Base-by-base conservation (phyloP, 1,140 invertebrate genomes). In the Muscidifurax raptorellus region DNA sequence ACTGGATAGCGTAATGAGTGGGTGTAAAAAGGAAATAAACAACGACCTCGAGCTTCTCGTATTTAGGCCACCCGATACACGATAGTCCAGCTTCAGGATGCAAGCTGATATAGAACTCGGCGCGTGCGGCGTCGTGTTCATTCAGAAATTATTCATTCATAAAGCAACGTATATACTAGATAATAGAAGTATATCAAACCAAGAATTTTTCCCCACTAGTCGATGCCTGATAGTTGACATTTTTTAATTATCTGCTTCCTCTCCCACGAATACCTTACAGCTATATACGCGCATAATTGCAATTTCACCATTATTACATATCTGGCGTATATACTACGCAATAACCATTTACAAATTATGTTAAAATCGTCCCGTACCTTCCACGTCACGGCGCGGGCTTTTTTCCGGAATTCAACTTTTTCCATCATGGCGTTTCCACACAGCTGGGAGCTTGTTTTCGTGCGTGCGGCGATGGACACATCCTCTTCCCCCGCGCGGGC, bases 31-130 rank as follows among this genome's bases (percentile, higher is more conserved):
- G 92, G 91, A 90, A 92, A 88, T 88, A 91, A 89, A 88, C 87
- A 91, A 89, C 88, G 91, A 91, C 91, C 91, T 92, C 91, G 90
- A 85, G 86, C 87, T 86, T 87, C 85, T 87, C 86, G 86, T 90
- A 92, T 92, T 92, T 92, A 92, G 92, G 91, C 90, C 91, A 91
- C 88, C 87, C 90, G 91, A 92, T 92, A 91, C 85, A 88, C 74
- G 89, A 89, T 89, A 88, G 86, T 87, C 85, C 86, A 87, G 88
- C 86, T 90, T 89, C 91, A 92, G 91, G 91, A 92, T 92, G 91
- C 88, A 85, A 88, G 85, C 85, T 87, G 90, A 92, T 91, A 91
- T 44, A 76, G 87, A 89, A 90, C 89, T 82, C 87, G 84, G 84
- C 81, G 85, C 89, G 84, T 87, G 85, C 87, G 86, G 87, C 86